Percentiles rank a stretch among this genome's conserved stretches.
phyloP scores from a whole-genome alignment of 2,797 vertebrate species.

The Sebastolobus altivelis region DNA sequence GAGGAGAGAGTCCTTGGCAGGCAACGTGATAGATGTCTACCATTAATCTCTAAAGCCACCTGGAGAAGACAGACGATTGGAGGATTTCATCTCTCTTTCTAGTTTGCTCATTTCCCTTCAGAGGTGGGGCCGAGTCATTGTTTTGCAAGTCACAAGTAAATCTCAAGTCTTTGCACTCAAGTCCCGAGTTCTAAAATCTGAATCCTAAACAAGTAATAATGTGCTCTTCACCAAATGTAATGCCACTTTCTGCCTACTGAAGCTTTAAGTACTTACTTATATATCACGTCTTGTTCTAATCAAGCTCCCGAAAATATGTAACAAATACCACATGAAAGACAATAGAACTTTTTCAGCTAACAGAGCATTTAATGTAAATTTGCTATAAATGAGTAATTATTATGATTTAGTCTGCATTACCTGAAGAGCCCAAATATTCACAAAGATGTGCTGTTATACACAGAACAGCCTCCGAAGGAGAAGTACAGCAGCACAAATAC shows the following conservation, averaged over 20 bases:
- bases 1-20: conserved; percentile 13
- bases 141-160: no score
- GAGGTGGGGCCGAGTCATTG: accelerated
- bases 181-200: no score
- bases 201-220: no score
- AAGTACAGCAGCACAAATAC: not conserved
- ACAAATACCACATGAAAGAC: not conserved
- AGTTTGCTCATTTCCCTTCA: not conserved
- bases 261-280: no score
- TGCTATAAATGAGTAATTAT: not conserved
- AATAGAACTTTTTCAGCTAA: not conserved
- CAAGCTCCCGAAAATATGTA: not conserved
- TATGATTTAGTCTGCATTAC: not conserved
- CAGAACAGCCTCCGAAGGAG: not conserved
- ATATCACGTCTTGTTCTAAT: not conserved
- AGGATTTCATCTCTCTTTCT: not conserved
- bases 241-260: no score
- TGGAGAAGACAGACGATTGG: conserved; percentile 21
- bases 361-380: not conserved
- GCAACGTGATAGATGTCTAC: conserved; percentile 21
- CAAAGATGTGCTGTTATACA: not conserved
- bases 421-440: not conserved
- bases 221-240: no score
- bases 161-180: no score
- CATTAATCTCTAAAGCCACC: conserved; percentile 51